These are phyloP conservation scores for Phaedon cochleariae DNA, from an alignment of 2,888 invertebrate species.

Conservation along the genomic window DNA sequence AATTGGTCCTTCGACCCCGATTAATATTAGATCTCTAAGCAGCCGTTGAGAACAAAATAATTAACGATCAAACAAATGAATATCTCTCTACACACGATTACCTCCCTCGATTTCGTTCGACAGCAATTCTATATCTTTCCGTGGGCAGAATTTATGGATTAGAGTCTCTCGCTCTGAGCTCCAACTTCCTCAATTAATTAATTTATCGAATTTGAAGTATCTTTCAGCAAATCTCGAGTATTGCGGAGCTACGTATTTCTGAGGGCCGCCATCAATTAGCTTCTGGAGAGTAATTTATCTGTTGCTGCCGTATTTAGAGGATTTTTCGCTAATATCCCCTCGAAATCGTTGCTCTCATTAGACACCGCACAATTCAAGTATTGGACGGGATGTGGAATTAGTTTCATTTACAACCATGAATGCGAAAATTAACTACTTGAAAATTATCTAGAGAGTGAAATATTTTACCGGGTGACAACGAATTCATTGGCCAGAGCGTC, in stretches of 20 bases:
- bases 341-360: background rate
- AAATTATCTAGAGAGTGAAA: no score
- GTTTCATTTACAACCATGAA: no score
- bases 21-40: background rate
- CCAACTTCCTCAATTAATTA: slow-evolving; percentile 21
- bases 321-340: background rate
- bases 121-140: slow-evolving; percentile 19
- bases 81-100: slow-evolving; percentile 1
- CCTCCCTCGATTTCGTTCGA: slow-evolving; percentile 12
- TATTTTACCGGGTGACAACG: no score
- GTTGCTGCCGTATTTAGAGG: slow-evolving; percentile 2
- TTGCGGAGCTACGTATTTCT: slow-evolving; percentile 8
- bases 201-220: slow-evolving; percentile 22
- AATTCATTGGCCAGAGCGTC: no score
- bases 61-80: slow-evolving; percentile 6
- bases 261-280: slow-evolving; percentile 18
- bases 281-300: slow-evolving; percentile 14
- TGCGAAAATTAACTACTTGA: no score
- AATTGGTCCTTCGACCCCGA: background rate
- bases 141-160: slow-evolving; percentile 17
- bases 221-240: slow-evolving; percentile 10
- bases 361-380: background rate
- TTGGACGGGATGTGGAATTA: no score
- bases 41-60: background rate
- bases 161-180: slow-evolving; percentile 7